phyloP scores from a whole-genome alignment of 2,113 vertebrate species.

The Piaya cayana region DNA sequence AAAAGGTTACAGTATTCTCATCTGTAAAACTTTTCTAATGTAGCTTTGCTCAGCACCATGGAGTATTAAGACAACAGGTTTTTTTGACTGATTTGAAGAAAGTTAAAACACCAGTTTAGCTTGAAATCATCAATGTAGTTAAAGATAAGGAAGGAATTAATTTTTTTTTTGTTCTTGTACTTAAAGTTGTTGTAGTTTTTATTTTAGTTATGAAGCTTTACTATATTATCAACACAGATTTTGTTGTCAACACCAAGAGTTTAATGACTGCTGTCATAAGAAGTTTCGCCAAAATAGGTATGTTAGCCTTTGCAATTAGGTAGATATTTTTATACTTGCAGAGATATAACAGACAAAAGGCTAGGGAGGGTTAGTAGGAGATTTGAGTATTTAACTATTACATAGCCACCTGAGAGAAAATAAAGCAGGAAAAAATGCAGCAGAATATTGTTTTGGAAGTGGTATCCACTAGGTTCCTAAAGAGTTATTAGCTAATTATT shows the following conservation, averaged over 20 bases:
- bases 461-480: neutral
- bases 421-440: neutral
- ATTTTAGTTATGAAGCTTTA: neutral
- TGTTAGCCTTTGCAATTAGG: neutral
- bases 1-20: neutral
- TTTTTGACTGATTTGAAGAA: neutral
- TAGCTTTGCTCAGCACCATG: neutral
- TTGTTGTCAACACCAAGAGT: neutral
- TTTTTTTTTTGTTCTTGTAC: neutral
- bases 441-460: neutral
- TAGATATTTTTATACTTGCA: neutral
- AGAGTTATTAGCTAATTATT: neutral
- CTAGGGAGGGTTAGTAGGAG: neutral
- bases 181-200: neutral
- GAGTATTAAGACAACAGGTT: neutral
- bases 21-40: neutral
- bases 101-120: neutral
- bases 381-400: neutral
- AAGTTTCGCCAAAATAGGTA: neutral
- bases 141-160: neutral
- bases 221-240: neutral
- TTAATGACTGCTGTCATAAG: neutral
- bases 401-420: neutral
- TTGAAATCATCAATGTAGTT: neutral
- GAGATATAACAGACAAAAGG: neutral